Conservation (phyloP, 2,888 invertebrate species). For the Rhingia rostrata region DNA sequence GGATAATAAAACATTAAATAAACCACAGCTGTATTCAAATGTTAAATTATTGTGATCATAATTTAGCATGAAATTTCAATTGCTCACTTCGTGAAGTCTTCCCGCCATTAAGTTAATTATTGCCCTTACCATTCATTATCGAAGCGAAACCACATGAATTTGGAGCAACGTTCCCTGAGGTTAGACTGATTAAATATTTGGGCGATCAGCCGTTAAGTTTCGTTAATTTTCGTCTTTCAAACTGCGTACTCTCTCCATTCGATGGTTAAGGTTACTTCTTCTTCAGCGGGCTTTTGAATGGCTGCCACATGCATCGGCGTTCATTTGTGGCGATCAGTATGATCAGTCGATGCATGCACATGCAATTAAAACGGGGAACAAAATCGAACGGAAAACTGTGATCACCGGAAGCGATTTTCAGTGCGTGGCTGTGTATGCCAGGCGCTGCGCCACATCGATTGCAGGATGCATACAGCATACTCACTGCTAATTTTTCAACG, state of each 20-base stretch:
- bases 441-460: constrained; percentile 59
- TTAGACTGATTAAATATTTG: constrained; percentile 82
- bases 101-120: constrained; percentile 50
- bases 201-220: constrained; percentile 83
- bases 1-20: constrained; percentile 3
- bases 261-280: constrained; percentile 21
- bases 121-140: constrained; percentile 50
- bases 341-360: constrained; percentile 35
- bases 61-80: constrained; percentile 27
- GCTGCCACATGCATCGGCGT: constrained; percentile 2
- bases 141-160: constrained; percentile 55
- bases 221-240: constrained; percentile 75
- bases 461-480: constrained; percentile 34
- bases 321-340: constrained; percentile 34
- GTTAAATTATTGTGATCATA: constrained; percentile 28
- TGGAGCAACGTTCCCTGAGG: constrained; percentile 57
- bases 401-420: constrained; percentile 68
- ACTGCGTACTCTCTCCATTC: constrained; percentile 17
- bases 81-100: constrained; percentile 32
- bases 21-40: not conserved
- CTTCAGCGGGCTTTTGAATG: constrained; percentile 16
- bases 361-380: constrained; percentile 50
- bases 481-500: constrained; percentile 60
- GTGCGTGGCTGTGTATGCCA: constrained; percentile 41
- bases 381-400: constrained; percentile 61